phyloP scores from a whole-genome alignment of 2,797 vertebrate genomes.

The Podarcis siculus region DNA sequence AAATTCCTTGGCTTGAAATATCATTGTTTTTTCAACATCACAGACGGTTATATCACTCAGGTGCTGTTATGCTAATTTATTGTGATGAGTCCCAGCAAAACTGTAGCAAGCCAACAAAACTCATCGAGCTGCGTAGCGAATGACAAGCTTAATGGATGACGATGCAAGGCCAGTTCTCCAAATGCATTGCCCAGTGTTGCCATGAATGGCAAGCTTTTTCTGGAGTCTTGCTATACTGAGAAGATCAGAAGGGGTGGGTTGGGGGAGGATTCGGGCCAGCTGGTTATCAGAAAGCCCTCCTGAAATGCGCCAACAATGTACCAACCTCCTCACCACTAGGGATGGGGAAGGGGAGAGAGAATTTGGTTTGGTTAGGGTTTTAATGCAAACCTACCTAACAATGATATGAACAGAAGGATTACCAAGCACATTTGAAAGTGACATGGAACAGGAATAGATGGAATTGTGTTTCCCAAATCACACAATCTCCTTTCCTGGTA shows the following conservation, averaged over 20 bases:
- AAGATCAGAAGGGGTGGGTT: background rate
- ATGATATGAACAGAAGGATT: too few species aligned
- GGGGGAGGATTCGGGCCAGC: background rate
- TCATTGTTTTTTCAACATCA: conserved; percentile 59
- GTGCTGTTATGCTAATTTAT: conserved; percentile 55
- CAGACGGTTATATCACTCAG: conserved; percentile 61
- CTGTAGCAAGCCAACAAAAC: conserved; percentile 52
- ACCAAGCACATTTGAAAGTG: too few species aligned
- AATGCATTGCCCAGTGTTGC: background rate
- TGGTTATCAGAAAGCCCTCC: too few species aligned
- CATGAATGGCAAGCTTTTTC: background rate
- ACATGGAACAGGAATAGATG: too few species aligned
- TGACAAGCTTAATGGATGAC: background rate
- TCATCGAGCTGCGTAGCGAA: conserved; percentile 50
- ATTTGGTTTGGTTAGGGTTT: too few species aligned
- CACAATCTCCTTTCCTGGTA: background rate
- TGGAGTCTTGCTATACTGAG: background rate
- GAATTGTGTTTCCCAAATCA: background rate
- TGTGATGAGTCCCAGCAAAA: conserved; percentile 55
- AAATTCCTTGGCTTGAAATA: conserved; percentile 50
- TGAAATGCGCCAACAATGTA: too few species aligned
- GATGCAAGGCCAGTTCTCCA: background rate
- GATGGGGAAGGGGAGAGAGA: too few species aligned
- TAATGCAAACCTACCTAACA: too few species aligned
- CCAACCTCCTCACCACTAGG: too few species aligned